Conservation (phyloP, 2,113 vertebrate species). For the Proterorhinus semilunaris region DNA sequence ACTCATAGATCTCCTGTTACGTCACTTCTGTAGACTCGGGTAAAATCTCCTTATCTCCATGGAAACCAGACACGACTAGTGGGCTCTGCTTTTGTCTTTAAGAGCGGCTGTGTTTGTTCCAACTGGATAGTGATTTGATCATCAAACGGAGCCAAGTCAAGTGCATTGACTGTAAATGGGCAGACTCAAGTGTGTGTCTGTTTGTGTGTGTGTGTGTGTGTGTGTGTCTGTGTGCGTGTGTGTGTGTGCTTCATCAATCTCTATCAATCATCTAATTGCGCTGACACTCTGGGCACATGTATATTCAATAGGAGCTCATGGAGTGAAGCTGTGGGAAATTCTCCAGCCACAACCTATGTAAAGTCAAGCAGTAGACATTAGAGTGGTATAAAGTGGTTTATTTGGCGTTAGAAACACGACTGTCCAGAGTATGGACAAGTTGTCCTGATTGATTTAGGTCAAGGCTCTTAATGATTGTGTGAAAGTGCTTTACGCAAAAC, state of each 20-base stretch:
- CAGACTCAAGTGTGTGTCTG: neutral
- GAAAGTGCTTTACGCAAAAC: slow-evolving; percentile 44
- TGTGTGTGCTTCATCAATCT: slow-evolving; percentile 40
- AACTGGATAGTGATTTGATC: slow-evolving; percentile 61
- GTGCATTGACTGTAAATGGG: slow-evolving; percentile 42
- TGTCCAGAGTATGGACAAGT: slow-evolving; percentile 19
- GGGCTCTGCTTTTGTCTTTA: neutral
- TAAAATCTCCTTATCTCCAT: slow-evolving; percentile 24
- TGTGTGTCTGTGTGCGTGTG: slow-evolving; percentile 4
- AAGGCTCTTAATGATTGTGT: slow-evolving; percentile 53
- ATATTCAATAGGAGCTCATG: slow-evolving; percentile 21
- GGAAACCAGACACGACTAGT: slow-evolving; percentile 13
- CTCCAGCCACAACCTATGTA: neutral
- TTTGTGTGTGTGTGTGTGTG: neutral
- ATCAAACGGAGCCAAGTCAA: slow-evolving; percentile 44
- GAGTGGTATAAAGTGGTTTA: neutral
- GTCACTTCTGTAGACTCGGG: neutral
- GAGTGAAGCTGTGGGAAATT: slow-evolving; percentile 42
- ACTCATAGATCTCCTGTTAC: neutral
- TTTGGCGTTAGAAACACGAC: no score
- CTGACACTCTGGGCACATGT: slow-evolving; percentile 12
- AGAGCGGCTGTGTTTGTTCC: slow-evolving; percentile 45
- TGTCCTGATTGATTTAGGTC: slow-evolving; percentile 59
- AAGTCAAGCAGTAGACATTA: neutral
- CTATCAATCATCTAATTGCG: slow-evolving; percentile 60